Percentiles rank a stretch among this genome's conserved stretches.
Conservation (phyloP, 2,888 invertebrate species). For the Harmothoe impar region DNA sequence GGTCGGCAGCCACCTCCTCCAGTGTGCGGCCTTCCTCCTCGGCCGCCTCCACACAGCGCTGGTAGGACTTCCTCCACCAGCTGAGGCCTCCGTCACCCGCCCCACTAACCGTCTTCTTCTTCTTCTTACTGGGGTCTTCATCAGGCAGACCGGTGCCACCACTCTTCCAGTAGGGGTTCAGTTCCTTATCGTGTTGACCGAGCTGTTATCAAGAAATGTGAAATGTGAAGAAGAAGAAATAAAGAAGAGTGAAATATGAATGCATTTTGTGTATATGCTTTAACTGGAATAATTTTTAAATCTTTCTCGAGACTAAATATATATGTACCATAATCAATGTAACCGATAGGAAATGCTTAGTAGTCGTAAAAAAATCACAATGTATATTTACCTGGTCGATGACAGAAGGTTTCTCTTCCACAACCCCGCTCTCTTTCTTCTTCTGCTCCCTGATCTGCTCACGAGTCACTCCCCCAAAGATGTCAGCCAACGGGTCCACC, state of each 20-base stretch:
- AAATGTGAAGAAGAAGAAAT: slow-evolving; percentile 33
- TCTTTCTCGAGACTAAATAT: too few species aligned
- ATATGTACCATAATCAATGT: too few species aligned
- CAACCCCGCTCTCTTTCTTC: slow-evolving; percentile 71
- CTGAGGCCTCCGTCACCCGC: slow-evolving; percentile 85
- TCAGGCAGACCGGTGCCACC: slow-evolving; percentile 93
- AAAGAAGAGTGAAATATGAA: too few species aligned
- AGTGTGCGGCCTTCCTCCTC: slow-evolving; percentile 84
- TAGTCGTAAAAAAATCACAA: too few species aligned
- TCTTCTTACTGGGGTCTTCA: slow-evolving; percentile 71
- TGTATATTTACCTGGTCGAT: slow-evolving; percentile 52
- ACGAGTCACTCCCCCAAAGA: slow-evolving; percentile 83
- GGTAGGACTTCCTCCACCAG: slow-evolving; percentile 86
- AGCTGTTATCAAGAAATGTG: slow-evolving; percentile 84
- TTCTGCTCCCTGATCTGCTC: slow-evolving; percentile 76
- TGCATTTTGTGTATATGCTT: too few species aligned
- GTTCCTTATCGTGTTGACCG: slow-evolving; percentile 89
- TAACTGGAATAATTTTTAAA: too few species aligned
- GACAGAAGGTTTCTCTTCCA: slow-evolving; percentile 51
- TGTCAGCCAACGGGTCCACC: slow-evolving; percentile 86
- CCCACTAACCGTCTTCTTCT: neutral
- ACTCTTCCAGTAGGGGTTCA: slow-evolving; percentile 96
- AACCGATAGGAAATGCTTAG: too few species aligned
- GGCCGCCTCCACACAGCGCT: slow-evolving; percentile 86
- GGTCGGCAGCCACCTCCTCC: slow-evolving; percentile 86